Conservation (phyloP, 1,140 invertebrate genomes). For the Proctacanthus coquilletti region DNA sequence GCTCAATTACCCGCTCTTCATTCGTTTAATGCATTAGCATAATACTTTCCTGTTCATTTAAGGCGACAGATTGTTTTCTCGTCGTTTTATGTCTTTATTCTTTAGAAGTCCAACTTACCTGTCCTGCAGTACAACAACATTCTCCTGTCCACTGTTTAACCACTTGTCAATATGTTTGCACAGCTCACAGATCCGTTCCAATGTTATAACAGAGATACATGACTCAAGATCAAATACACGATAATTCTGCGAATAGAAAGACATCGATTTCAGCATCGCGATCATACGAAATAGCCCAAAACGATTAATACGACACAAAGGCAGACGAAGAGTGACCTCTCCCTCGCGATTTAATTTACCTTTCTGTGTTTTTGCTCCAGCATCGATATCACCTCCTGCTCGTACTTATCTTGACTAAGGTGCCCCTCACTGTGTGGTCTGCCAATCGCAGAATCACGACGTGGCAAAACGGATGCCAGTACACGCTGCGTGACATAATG, state of each 20-base stretch:
- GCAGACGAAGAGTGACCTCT: too few relatives aligned
- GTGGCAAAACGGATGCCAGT: conserved; percentile 7
- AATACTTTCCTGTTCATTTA: too few relatives aligned
- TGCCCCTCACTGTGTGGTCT: background rate
- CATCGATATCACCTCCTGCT: conserved; percentile 8
- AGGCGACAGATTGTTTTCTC: background rate
- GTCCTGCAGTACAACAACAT: conserved; percentile 9
- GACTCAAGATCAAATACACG: conserved; percentile 8
- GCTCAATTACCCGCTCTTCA: conserved; percentile 1
- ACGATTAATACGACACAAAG: too few relatives aligned
- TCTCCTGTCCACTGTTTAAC: conserved; percentile 6
- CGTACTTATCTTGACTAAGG: conserved; percentile 5
- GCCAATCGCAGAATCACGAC: background rate
- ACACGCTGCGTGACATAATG: conserved; percentile 9
- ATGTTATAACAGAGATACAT: conserved; percentile 7
- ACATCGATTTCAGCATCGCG: too few relatives aligned
- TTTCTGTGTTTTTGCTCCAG: conserved; percentile 9
- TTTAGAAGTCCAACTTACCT: conserved; percentile 5
- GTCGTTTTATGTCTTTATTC: background rate
- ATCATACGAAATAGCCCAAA: too few relatives aligned
- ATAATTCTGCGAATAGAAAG: conserved; percentile 5
- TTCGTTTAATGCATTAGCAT: too few relatives aligned
- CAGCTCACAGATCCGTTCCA: conserved; percentile 8
- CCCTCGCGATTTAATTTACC: too few relatives aligned
- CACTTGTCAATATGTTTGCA: conserved; percentile 9